Base-by-base conservation (phyloP, 2,113 vertebrate species). In the Anoplopoma fimbria region DNA sequence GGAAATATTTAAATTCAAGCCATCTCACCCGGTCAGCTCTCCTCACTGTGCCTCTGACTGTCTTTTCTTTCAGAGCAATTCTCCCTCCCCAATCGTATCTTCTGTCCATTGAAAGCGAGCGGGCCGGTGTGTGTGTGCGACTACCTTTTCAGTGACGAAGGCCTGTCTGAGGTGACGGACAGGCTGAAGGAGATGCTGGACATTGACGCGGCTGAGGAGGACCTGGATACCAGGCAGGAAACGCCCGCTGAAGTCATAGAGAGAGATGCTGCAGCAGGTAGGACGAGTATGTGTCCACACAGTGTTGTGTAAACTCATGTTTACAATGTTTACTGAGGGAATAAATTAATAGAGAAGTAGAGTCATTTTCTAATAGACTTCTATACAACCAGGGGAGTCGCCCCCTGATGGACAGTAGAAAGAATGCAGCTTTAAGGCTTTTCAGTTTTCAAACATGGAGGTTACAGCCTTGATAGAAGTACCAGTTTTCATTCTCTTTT, bases 101-200 rank as follows among this genome's bases (percentile, higher is more conserved):
- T 95, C 79, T 94, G 87, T 40, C 90, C 93, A 0, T 25, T 94
- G 0, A 85, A 83, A 38, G 64, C 45, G 14, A 62, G 79, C 0
- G 77, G 92, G n/a, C 85, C 83, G 0, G 45, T 95, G 75, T 90
- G 78, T 62, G 90, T 95, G 75, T 95, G 95, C 57, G 95, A 95
- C 83, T 95, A 96, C 92, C 94, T 91, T 87, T 96, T 96, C 81
- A 89, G 79, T 5, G 95, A 95, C 7, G 95, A 96, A 88, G 79
- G 36, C 23, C 21, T 78, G 27, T 69, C 85, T 6, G 95, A 95
- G 29, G 89, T 95, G 63, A 90, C 74, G 0, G 95, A 95, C 45
- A 84, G 94, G 63, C 75, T 95, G 36, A 95, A 92, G 63, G 95
- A 96, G 91, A 95, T 95, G 92, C 83, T 96, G 75, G 94, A 95